Conservation (phyloP, 2,888 invertebrate species). For the Euzophera pinguis region DNA sequence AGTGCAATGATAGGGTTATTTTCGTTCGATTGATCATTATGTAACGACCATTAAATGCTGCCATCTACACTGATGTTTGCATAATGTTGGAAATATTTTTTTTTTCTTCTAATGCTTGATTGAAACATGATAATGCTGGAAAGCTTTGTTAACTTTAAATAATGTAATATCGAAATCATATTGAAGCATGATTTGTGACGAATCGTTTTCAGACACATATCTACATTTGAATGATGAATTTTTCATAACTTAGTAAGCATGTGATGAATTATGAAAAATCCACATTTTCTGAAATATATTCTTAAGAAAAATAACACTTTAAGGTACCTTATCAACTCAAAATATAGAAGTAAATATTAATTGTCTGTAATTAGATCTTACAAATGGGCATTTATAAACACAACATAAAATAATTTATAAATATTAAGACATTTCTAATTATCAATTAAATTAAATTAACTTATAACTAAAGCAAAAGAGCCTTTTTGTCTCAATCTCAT, state of each 20-base stretch:
- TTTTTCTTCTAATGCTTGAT: neutral
- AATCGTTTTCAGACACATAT: neutral
- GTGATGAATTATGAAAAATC: constrained; percentile 2
- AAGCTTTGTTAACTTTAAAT: constrained; percentile 1
- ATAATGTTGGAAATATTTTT: too few relatives aligned
- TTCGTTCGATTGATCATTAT: too few relatives aligned
- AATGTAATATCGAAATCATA: neutral
- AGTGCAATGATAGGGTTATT: too few relatives aligned
- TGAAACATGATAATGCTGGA: neutral
- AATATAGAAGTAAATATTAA: neutral
- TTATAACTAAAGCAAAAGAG: too few relatives aligned
- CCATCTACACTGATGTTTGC: too few relatives aligned
- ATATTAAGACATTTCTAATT: too few relatives aligned
- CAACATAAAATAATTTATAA: too few relatives aligned
- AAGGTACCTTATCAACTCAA: neutral
- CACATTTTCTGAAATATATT: neutral
- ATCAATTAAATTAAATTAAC: too few relatives aligned
- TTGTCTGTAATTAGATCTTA: neutral
- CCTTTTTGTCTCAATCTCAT: too few relatives aligned
- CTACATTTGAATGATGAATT: neutral
- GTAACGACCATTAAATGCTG: too few relatives aligned
- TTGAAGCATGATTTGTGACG: neutral
- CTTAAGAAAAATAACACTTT: neutral
- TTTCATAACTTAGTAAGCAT: neutral
- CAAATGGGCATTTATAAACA: too few relatives aligned